Evolutionary conservation across 1,140 invertebrate genomes (phyloP), one percentile per base, ranked within the genome.

Genomic region (Neocloeon triangulifer): DNA sequence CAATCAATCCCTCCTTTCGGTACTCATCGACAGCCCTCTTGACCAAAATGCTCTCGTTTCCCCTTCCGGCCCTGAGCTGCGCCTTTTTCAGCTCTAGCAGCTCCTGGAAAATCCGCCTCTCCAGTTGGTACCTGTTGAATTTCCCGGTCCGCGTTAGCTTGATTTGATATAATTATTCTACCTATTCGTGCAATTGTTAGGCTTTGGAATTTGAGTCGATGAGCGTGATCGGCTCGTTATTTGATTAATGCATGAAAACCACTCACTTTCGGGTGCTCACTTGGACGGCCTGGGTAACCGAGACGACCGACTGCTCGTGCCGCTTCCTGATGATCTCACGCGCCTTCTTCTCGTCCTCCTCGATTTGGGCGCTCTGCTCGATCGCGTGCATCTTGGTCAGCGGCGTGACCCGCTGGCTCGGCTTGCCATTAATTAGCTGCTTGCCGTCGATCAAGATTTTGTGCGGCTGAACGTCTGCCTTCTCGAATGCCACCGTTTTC

Each of bases 81-180:
- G 88, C 59, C 34, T 82, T 63, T 50, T 95, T 95, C 14, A 95
- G 51, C 51, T 94, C 85, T 43, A 92, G 65, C 32, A 95, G 55
- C 49, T 94, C 81, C 45, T 92, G 81, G 53, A 95, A 94, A 42
- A 95, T 82, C 44, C 84, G 80, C 34, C 84, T 61, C 49, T 95
- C 88, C 41, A 86, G 61, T 39, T 88, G 79, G 53, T 88, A 91
- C 48, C 82, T 65, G 29, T 8, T 31, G n/a, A 33, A 32, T 28
- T 30, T 8, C n/a, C n/a, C n/a, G n/a, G n/a, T 23, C 21, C n/a
- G 8, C 21, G 8, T 8, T 23, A 8, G 21, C n/a, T n/a, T n/a
- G n/a, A n/a, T n/a, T n/a, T n/a, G n/a, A n/a, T n/a, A n/a, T n/a
- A n/a, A n/a, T n/a, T n/a, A n/a, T n/a, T n/a, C n/a, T n/a, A n/a